These are phyloP conservation scores for Drosophila mercatorum DNA, from an alignment of 2,888 invertebrate genomes.

Conservation along the genomic window DNA sequence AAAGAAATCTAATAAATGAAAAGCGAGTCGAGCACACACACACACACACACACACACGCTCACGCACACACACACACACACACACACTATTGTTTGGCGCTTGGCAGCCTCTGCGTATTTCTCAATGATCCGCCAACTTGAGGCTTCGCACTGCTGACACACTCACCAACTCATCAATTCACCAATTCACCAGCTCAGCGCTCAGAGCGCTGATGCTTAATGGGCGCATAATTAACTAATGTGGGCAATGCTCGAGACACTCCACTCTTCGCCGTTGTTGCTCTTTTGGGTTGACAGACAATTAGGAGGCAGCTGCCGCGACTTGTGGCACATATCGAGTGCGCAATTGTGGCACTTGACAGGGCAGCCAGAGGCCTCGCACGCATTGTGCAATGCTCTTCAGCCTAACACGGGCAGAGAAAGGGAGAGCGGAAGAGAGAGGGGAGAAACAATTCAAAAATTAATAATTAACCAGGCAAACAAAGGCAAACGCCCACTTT, in stretches of 20 bases:
- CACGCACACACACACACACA: conserved; percentile 12
- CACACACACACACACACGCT: conserved; percentile 28
- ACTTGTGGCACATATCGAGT: conserved; percentile 60
- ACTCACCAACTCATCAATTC: conserved; percentile 44
- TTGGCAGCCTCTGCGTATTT: conserved; percentile 39
- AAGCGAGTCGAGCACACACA: conserved; percentile 29
- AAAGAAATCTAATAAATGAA: conserved; percentile 72
- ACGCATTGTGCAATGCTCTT: conserved; percentile 49
- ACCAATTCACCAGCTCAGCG: conserved; percentile 40
- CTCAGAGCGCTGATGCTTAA: conserved; percentile 52
- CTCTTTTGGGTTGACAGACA: conserved; percentile 57
- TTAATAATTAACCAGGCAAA: conserved; percentile 48
- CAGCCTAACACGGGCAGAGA: conserved; percentile 9
- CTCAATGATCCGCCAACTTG: conserved; percentile 63
- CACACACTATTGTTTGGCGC: conserved; percentile 45
- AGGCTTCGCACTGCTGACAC: conserved; percentile 52
- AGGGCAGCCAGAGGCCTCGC: conserved; percentile 13
- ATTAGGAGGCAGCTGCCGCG: conserved; percentile 41
- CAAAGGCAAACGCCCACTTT: conserved; percentile 50
- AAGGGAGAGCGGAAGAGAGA: conserved; percentile 4
- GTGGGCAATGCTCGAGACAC: conserved; percentile 51
- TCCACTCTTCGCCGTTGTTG: conserved; percentile 15
- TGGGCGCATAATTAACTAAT: conserved; percentile 76
- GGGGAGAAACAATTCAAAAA: conserved; percentile 19
- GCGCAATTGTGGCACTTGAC: conserved; percentile 61